Evolutionary conservation across 2,888 invertebrate genomes (phyloP).

Genomic region (Hipparchia sbordonii): DNA sequence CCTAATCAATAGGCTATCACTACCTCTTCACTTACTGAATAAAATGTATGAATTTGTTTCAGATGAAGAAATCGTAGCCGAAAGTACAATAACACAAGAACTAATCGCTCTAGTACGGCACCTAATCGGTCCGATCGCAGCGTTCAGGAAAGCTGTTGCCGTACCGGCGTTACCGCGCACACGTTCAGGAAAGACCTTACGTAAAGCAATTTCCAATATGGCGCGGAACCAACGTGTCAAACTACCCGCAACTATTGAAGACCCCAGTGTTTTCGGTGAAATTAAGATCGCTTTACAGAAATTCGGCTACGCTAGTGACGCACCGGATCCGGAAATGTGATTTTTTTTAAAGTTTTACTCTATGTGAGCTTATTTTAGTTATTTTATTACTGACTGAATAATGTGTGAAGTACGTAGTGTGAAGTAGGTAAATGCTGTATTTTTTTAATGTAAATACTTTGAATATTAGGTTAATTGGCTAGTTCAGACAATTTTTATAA

Average conservation of each 20-base stretch:
- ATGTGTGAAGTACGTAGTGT: no score
- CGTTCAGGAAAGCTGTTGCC: constrained; percentile 90
- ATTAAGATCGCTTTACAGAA: constrained; percentile 90
- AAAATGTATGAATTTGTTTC: constrained; percentile 27
- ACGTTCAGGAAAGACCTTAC: constrained; percentile 86
- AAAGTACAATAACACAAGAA: constrained; percentile 72
- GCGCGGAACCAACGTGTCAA: constrained; percentile 91
- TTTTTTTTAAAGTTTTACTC: background rate
- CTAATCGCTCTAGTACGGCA: constrained; percentile 72
- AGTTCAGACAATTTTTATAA: no score
- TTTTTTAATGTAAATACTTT: no score
- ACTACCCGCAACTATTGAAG: constrained; percentile 94
- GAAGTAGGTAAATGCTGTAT: no score
- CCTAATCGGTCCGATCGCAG: constrained; percentile 93
- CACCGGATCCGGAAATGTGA: constrained; percentile 84
- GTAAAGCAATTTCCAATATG: constrained; percentile 93
- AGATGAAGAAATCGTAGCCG: constrained; percentile 76
- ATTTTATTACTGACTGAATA: background rate
- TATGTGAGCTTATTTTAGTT: background rate
- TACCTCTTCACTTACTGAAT: no score
- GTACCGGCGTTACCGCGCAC: constrained; percentile 94
- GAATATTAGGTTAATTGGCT: no score
- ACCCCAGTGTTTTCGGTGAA: constrained; percentile 90
- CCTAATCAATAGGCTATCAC: no score
- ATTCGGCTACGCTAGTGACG: constrained; percentile 88